phyloP scores from a whole-genome alignment of 2,113 vertebrate species.

The Fregata magnificens region DNA sequence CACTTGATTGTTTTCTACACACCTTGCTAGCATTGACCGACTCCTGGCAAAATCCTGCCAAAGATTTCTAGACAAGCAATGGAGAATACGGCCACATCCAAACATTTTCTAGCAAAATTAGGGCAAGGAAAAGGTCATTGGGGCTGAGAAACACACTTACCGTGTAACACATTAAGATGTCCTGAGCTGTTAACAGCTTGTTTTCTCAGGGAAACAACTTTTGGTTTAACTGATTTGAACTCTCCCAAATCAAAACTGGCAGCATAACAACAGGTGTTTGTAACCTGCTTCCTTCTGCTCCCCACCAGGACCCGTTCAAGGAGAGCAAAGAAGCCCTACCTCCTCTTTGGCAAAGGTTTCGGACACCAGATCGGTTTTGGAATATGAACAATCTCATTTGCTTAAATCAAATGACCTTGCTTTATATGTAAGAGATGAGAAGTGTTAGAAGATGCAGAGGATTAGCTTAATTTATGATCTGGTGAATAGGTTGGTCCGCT shows the following conservation, averaged over 20 bases:
- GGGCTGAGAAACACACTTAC: neutral
- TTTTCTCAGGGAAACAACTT: neutral
- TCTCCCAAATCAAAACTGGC: neutral
- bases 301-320: neutral
- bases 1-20: neutral
- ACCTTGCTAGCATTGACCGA: neutral
- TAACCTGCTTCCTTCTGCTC: neutral
- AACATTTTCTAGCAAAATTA: neutral
- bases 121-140: neutral
- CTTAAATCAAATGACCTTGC: neutral
- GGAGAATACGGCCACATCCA: neutral
- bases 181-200: neutral
- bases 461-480: neutral
- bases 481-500: neutral
- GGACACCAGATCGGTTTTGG: neutral
- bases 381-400: neutral
- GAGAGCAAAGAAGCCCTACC: neutral
- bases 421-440: neutral
- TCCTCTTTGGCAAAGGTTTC: neutral
- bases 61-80: neutral
- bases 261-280: neutral
- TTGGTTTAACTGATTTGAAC: neutral
- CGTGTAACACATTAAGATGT: rapidly evolving
- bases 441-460: neutral
- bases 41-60: neutral